Conservation (phyloP, 92 coral and sea anemone species). For the Desmophyllum pertusum region DNA sequence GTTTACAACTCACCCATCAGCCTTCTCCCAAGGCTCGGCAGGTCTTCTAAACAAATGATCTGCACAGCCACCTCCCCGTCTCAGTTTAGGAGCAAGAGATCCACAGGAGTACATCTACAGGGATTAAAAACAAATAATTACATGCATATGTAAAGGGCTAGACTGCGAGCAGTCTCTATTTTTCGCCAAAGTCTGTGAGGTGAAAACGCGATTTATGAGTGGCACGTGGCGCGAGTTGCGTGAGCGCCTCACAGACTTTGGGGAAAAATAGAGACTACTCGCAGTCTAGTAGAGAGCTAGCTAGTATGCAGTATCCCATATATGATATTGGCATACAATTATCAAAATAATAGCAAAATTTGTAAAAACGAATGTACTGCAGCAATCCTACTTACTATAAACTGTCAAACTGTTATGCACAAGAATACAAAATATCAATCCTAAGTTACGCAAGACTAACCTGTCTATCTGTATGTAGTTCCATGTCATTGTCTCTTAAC, state of each 20-base stretch:
- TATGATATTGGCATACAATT: too few species aligned
- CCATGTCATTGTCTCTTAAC: slow-evolving; percentile 91
- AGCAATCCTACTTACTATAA: too few species aligned
- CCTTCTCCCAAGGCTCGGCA: slow-evolving; percentile 96
- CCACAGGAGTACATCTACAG: slow-evolving; percentile 98
- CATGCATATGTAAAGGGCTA: too few species aligned
- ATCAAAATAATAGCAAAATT: not conserved
- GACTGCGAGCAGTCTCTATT: too few species aligned
- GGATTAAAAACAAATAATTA: not conserved
- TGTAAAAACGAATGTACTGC: not conserved
- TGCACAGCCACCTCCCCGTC: slow-evolving; percentile 97
- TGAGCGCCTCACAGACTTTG: too few species aligned
- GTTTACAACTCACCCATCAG: slow-evolving; percentile 91
- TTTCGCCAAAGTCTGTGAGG: too few species aligned
- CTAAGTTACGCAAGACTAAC: slow-evolving; percentile 33
- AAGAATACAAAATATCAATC: not conserved
- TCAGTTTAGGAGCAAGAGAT: slow-evolving; percentile 98
- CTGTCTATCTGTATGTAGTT: slow-evolving; percentile 91
- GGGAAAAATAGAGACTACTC: too few species aligned
- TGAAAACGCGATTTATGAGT: too few species aligned
- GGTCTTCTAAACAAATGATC: slow-evolving; percentile 89
- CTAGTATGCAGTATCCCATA: too few species aligned
- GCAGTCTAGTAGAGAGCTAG: too few species aligned
- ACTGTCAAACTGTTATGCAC: too few species aligned
- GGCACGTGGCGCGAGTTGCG: too few species aligned